A percentile compares a stretch with the other conserved stretches of the same genome.
Evolutionary conservation across 2,113 vertebrate species (phyloP).

Genomic region (Ciconia boyciana): DNA sequence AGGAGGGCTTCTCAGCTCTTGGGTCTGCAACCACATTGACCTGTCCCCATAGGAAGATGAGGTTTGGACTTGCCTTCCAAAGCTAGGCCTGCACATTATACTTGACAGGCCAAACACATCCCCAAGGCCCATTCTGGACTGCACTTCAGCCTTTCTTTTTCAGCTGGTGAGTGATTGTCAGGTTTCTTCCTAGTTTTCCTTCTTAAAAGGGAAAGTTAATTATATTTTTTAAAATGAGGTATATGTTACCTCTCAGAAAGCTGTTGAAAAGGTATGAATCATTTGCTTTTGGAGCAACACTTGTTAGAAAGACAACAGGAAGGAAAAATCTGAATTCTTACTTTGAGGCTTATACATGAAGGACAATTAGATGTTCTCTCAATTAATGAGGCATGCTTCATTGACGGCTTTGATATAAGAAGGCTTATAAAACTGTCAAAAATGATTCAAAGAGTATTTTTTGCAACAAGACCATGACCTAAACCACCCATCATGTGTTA

Average conservation of each 20-base stretch:
- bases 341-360: not conserved
- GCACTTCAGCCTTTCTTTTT: not conserved
- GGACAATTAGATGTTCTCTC: not conserved
- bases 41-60: not conserved
- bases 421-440: constrained; percentile 30
- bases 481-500: not conserved
- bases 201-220: not conserved
- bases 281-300: not conserved
- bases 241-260: not conserved
- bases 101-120: not conserved
- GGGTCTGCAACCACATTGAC: not conserved
- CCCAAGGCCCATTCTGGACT: not conserved
- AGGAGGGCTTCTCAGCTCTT: not conserved
- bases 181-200: not conserved
- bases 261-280: not conserved
- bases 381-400: not conserved
- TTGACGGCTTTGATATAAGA: constrained; percentile 3
- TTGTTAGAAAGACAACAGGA: not conserved
- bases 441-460: constrained; percentile 24
- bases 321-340: not conserved
- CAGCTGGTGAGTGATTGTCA: not conserved
- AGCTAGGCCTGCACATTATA: not conserved
- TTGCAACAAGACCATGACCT: not conserved
- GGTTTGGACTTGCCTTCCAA: not conserved
- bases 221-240: not conserved